Evolutionary conservation across 1,140 invertebrate species (phyloP), one percentile per base, ranked within the genome.

Genomic region (Nasonia giraulti): DNA sequence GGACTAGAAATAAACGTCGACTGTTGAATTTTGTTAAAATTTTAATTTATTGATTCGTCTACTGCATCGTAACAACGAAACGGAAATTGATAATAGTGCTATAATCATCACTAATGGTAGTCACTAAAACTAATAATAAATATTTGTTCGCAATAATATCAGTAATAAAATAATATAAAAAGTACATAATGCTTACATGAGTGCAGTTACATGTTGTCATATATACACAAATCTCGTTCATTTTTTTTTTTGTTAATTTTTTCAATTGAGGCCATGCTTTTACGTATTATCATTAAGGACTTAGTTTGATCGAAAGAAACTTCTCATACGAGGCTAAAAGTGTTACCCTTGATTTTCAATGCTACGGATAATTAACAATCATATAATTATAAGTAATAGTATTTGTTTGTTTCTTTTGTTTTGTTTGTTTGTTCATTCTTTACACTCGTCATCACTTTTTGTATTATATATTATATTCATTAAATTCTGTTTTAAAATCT

Each of bases 141-240:
- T 85, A 85, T 85, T 85, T 81, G 71, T 85, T 82, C 80, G 79
- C 44, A 71, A 82, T 82, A 82, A 82, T 85, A 82, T 85, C 78
- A 85, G 81, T 85, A 81, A 85, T 85, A 81, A 85, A 85, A 85
- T 85, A 77, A 85, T 80, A 81, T 85, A 85, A 80, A 85, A 85
- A 76, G 78, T 85, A 81, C 79, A 81, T 47, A 85, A 85, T 69
- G 55, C 73, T 68, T 81, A 85, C 20, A 85, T 85, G 27, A 37
- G 73, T 75, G 69, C 68, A 84, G 6, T 73, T 81, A 73, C 77
- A 81, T 81, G 69, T 73, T 80, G 31, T 84, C 31, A 75, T 85
- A 81, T 85, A 74, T 85, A 85, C 55, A 85, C n/a, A 74, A 81
- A 81, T 80, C 47, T 85, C 79, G 27, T 50, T 76, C 44, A n/a